Conservation (phyloP, 1,140 invertebrate genomes). For the Solenopsis invicta region DNA sequence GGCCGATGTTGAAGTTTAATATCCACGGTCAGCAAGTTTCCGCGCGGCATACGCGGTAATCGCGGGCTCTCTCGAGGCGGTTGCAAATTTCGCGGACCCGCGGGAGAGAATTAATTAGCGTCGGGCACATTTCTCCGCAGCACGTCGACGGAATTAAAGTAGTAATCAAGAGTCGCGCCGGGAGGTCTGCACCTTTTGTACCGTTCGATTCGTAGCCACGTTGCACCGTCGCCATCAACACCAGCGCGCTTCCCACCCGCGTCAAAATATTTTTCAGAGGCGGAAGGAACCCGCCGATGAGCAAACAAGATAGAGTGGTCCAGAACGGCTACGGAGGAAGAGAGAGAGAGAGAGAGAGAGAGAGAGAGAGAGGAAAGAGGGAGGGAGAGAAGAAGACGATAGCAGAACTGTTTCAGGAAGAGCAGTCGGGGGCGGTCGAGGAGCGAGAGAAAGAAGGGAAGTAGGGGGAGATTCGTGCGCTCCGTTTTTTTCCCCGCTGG, state of each 20-base stretch:
- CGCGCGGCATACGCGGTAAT: slow-evolving; percentile 48
- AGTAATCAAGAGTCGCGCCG: slow-evolving; percentile 61
- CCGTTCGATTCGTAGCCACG: slow-evolving; percentile 54
- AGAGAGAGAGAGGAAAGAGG: neutral
- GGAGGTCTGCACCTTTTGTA: slow-evolving; percentile 60
- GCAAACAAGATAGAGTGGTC: slow-evolving; percentile 59
- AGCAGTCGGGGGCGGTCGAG: slow-evolving; percentile 74
- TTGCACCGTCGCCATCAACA: slow-evolving; percentile 33
- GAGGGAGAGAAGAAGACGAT: slow-evolving; percentile 34
- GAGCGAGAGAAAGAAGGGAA: slow-evolving; percentile 65
- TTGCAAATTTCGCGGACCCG: slow-evolving; percentile 62
- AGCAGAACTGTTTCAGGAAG: slow-evolving; percentile 72
- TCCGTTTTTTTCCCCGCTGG: slow-evolving; percentile 80
- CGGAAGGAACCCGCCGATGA: slow-evolving; percentile 74
- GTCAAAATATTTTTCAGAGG: slow-evolving; percentile 76
- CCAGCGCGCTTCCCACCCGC: slow-evolving; percentile 20
- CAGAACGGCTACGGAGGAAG: slow-evolving; percentile 13
- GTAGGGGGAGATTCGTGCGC: slow-evolving; percentile 74
- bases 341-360: neutral
- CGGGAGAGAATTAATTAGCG: slow-evolving; percentile 66
- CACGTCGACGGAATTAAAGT: slow-evolving; percentile 64
- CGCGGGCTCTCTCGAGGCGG: slow-evolving; percentile 46
- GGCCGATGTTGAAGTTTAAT: slow-evolving; percentile 59
- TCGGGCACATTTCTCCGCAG: slow-evolving; percentile 54
- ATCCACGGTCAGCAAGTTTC: slow-evolving; percentile 65